Conservation (phyloP, 1,140 invertebrate species). For the Galendromus occidentalis region DNA sequence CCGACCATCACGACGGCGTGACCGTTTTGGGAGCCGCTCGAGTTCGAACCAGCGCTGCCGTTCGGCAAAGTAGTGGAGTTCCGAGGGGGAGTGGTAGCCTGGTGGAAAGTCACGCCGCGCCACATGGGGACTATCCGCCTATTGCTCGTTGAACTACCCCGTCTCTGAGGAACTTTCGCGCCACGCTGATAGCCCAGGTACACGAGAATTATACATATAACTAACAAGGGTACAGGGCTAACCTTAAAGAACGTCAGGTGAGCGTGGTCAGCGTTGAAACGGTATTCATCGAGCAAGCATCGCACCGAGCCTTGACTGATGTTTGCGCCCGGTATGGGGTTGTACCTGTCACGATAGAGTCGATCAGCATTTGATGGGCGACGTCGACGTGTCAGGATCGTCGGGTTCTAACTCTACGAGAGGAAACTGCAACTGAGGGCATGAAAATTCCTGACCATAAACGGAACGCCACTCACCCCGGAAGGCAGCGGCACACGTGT, state of each 20-base stretch:
- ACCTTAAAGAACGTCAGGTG: slow-evolving; percentile 8
- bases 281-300: neutral
- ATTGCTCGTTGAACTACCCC: slow-evolving; percentile 1
- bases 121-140: slow-evolving; percentile 5
- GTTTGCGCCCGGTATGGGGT: neutral
- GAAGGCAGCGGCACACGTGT: neutral
- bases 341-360: too few relatives aligned
- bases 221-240: slow-evolving; percentile 10
- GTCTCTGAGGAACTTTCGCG: slow-evolving; percentile 2
- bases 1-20: neutral
- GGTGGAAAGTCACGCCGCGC: slow-evolving; percentile 5
- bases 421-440: too few relatives aligned
- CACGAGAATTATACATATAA: slow-evolving; percentile 12
- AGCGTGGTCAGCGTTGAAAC: neutral
- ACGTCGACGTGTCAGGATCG: too few relatives aligned
- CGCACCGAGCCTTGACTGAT: neutral
- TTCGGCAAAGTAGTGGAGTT: neutral
- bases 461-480: too few relatives aligned
- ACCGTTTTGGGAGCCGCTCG: neutral
- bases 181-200: slow-evolving; percentile 11
- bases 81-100: neutral
- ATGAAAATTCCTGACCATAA: too few relatives aligned
- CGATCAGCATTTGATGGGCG: too few relatives aligned
- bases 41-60: neutral
- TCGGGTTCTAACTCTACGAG: too few relatives aligned